These are phyloP conservation scores for Lomographa bimaculata DNA, from an alignment of 2,888 invertebrate species.

Conservation along the genomic window DNA sequence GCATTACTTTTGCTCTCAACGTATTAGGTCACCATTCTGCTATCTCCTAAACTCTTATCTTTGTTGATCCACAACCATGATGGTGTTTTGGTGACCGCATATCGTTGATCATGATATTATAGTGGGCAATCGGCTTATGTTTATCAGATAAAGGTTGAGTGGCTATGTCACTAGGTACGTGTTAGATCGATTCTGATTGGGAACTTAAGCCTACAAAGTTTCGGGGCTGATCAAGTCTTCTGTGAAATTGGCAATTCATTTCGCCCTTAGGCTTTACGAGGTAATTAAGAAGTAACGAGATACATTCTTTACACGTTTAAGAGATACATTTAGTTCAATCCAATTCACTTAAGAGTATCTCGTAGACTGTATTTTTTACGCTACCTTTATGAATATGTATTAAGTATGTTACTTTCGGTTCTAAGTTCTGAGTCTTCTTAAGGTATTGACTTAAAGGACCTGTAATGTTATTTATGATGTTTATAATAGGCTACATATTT, in stretches of 20 bases:
- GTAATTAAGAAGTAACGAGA: slow-evolving; percentile 8
- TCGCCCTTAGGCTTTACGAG: slow-evolving; percentile 7
- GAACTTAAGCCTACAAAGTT: slow-evolving; percentile 1
- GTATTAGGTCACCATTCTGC: slow-evolving; percentile 9
- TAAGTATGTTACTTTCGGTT: too few species aligned
- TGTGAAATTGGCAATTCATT: slow-evolving; percentile 20
- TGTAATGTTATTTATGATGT: too few species aligned
- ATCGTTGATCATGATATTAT: slow-evolving; percentile 58
- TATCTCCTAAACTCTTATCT: slow-evolving; percentile 29
- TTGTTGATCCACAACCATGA: slow-evolving; percentile 25
- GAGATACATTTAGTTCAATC: background rate
- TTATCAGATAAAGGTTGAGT: slow-evolving; percentile 64
- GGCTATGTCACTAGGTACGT: slow-evolving; percentile 39
- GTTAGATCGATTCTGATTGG: slow-evolving; percentile 53
- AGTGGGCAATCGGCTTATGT: slow-evolving; percentile 55
- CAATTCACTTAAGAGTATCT: slow-evolving; percentile 1
- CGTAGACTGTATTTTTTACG: too few species aligned
- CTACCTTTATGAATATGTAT: too few species aligned
- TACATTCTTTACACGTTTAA: slow-evolving; percentile 4
- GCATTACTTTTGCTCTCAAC: too few species aligned
- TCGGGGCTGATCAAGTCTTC: slow-evolving; percentile 8
- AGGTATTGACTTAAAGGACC: too few species aligned
- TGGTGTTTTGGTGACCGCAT: slow-evolving; percentile 46
- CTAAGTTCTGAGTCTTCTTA: too few species aligned
- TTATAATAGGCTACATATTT: too few species aligned